Conservation (phyloP, 2,888 invertebrate species). For the Ennomos erosarius region DNA sequence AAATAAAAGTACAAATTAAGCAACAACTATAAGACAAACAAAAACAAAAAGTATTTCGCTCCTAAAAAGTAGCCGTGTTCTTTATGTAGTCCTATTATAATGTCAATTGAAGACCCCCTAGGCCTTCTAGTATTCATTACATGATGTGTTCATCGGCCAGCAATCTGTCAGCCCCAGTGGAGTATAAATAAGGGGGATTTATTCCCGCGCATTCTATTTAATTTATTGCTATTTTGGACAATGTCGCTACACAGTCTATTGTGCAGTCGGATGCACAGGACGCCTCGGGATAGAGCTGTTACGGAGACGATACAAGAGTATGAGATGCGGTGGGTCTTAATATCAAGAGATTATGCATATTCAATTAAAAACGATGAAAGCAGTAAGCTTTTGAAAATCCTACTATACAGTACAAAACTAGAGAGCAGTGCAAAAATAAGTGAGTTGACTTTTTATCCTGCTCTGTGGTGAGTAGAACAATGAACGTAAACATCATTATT, state of each 20-base stretch:
- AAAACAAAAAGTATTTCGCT: no score
- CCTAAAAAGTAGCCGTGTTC: no score
- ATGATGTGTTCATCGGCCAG: slow-evolving; percentile 76
- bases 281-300: slow-evolving; percentile 23
- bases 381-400: no score
- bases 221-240: slow-evolving; percentile 79
- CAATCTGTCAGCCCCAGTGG: slow-evolving; percentile 73
- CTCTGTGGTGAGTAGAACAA: no score
- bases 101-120: slow-evolving; percentile 74
- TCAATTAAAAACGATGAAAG: no score
- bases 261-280: slow-evolving; percentile 18
- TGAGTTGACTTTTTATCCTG: no score
- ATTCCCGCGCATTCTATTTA: slow-evolving; percentile 64
- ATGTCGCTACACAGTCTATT: slow-evolving; percentile 35
- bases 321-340: slow-evolving; percentile 6
- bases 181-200: slow-evolving; percentile 75
- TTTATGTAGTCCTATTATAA: slow-evolving; percentile 64
- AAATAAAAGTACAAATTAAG: no score
- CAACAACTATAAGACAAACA: no score
- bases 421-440: no score
- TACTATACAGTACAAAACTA: no score
- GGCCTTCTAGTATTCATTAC: slow-evolving; percentile 69
- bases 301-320: not conserved
- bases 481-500: no score
- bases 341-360: not conserved